Conservation (phyloP, 2,888 invertebrate genomes). For the Eilema depressum region DNA sequence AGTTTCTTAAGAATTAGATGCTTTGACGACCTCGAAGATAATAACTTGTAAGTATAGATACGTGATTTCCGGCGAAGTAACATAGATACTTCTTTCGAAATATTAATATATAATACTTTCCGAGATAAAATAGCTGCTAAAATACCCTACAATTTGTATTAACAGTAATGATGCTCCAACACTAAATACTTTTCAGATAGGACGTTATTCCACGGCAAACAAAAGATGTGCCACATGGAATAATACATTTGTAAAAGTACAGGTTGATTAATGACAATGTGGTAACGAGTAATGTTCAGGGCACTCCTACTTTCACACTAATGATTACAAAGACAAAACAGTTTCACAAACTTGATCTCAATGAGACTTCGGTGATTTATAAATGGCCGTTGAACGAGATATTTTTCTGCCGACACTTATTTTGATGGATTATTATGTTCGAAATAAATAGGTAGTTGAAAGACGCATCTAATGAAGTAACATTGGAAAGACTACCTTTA, state of each 20-base stretch:
- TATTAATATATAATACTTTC: neutral
- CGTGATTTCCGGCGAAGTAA: neutral
- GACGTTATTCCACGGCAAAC: conserved; percentile 25
- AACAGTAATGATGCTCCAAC: neutral
- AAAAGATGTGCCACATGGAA: conserved; percentile 36
- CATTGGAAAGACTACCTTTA: neutral
- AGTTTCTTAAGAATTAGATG: neutral
- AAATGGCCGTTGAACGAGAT: conserved; percentile 28
- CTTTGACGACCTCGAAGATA: neutral
- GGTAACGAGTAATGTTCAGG: conserved; percentile 45
- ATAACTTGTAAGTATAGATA: neutral
- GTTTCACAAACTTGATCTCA: conserved; percentile 47
- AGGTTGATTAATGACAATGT: conserved; percentile 47
- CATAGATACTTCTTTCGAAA: neutral
- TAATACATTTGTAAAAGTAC: conserved; percentile 51
- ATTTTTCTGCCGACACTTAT: conserved; percentile 28
- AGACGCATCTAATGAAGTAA: conserved; percentile 5
- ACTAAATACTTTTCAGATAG: conserved; percentile 19
- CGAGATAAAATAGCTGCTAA: neutral
- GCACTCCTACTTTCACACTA: conserved; percentile 50
- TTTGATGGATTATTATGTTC: conserved; percentile 25
- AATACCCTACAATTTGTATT: conserved; percentile 1
- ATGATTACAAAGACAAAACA: conserved; percentile 52
- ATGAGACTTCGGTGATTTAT: conserved; percentile 47
- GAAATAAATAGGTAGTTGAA: neutral